Evolutionary conservation across 2,113 vertebrate genomes (phyloP), one percentile per base, ranked within the genome.

Genomic region (Seriola dumerili): DNA sequence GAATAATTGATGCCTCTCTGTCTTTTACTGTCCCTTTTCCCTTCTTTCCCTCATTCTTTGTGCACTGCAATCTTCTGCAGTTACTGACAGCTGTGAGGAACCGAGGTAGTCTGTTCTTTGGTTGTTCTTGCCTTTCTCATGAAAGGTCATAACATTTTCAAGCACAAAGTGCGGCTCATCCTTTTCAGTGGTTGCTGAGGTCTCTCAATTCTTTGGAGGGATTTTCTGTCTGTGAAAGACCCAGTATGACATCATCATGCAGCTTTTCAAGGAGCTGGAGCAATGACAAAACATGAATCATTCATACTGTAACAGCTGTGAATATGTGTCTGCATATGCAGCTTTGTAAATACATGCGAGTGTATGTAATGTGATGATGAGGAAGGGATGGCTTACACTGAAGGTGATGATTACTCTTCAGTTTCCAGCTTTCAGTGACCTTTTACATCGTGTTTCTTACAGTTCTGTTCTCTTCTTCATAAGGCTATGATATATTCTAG

Each of bases 1-100:
- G 59, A 90, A 86, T 85, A 85, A 90, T 85, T 80, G 72, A 88
- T 88, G 52, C 10, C 21, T 77, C 50, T 71, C 76, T 84, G 54
- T 82, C 40, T 82, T 34, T 75, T 77, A 48, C 36, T 50, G 72
- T 80, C 48, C 58, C 32, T 13, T 25, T 84, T 82, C 65, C 17
- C 59, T 67, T 61, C 23, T 75, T 67, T 61, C 54, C 44, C 32
- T 82, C 68, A 59, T 54, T 78, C 61, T 61, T 50, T 74, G 5
- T 50, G 40, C 32, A 32, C 64, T 68, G 70, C 44, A 80, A 8
- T 89, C 65, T 71, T n/a, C 44, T 72, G 5, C 23, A 25, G 55
- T 58, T 50, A 38, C 46, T 46, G 38, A 76, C 54, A 69, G 65
- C 82, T 67, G 13, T 25, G 42, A 50, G 73, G 16, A 64, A 57